Percentiles rank a stretch among this genome's conserved stretches.
Conservation (phyloP, 2,113 vertebrate genomes). For the Redunca redunca region DNA sequence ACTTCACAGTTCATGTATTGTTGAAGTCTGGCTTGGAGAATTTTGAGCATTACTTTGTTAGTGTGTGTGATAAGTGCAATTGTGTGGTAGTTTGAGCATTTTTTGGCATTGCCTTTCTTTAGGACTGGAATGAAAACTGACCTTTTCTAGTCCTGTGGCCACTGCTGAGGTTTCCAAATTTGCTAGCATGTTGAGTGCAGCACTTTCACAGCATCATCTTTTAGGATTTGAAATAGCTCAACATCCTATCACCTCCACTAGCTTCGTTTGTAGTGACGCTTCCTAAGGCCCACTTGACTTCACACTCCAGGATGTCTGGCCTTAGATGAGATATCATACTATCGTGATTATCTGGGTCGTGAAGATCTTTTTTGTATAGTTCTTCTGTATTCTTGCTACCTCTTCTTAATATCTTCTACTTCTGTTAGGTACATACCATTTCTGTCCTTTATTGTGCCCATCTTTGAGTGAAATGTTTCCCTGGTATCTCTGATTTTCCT, state of each 20-base stretch:
- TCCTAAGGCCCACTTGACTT: not conserved
- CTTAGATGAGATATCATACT: not conserved
- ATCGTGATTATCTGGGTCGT: not conserved
- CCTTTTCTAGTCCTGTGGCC: not conserved
- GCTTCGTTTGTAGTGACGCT: not conserved
- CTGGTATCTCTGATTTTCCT: not conserved
- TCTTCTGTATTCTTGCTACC: not conserved
- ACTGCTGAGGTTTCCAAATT: not conserved
- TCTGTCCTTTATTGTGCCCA: not conserved
- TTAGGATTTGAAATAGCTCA: not conserved
- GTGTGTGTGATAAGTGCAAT: not conserved
- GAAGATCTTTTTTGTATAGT: not conserved
- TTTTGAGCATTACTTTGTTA: not conserved
- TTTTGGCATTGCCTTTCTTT: not conserved
- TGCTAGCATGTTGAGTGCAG: not conserved
- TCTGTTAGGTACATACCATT: not conserved
- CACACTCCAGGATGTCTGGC: not conserved
- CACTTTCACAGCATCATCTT: not conserved
- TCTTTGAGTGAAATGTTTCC: not conserved
- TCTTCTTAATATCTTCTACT: not conserved
- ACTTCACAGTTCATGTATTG: fast-evolving
- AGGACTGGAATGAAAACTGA: not conserved
- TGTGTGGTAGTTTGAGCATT: not conserved
- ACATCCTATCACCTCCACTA: not conserved
- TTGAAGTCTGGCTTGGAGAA: not conserved